These are phyloP conservation scores for Hedya salicella DNA, from an alignment of 2,888 invertebrate species.

Conservation along the genomic window DNA sequence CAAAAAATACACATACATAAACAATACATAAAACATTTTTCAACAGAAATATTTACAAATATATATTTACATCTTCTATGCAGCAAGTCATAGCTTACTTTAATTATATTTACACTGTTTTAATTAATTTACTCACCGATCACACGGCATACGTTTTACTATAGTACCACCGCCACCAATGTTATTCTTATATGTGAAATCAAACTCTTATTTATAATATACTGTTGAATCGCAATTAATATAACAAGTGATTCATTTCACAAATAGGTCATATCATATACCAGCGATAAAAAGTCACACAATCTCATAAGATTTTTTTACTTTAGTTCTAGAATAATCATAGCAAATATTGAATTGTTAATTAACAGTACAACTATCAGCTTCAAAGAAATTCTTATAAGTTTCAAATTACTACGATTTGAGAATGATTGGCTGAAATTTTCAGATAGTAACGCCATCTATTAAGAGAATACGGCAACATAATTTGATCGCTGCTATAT, in stretches of 20 bases:
- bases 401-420: neutral
- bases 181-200: slow-evolving; percentile 16
- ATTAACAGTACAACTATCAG: neutral
- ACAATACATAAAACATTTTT: slow-evolving; percentile 22
- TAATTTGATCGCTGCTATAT: slow-evolving; percentile 28
- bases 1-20: slow-evolving; percentile 27
- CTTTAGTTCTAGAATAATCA: neutral
- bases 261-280: slow-evolving; percentile 15
- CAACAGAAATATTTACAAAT: slow-evolving; percentile 27
- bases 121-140: slow-evolving; percentile 4
- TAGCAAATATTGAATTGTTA: neutral
- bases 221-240: neutral
- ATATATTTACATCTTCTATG: neutral
- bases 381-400: neutral
- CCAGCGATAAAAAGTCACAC: slow-evolving; percentile 18
- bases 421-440: neutral
- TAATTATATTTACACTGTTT: slow-evolving; percentile 11
- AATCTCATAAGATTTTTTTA: neutral
- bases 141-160: neutral
- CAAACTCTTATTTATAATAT: neutral
- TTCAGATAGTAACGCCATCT: neutral
- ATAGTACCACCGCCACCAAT: slow-evolving; percentile 18
- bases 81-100: neutral
- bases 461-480: neutral
- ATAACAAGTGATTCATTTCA: neutral